A percentile compares a stretch with the other conserved stretches of the same genome.
phyloP scores from a whole-genome alignment of 2,113 vertebrate species.

The Columba livia region DNA sequence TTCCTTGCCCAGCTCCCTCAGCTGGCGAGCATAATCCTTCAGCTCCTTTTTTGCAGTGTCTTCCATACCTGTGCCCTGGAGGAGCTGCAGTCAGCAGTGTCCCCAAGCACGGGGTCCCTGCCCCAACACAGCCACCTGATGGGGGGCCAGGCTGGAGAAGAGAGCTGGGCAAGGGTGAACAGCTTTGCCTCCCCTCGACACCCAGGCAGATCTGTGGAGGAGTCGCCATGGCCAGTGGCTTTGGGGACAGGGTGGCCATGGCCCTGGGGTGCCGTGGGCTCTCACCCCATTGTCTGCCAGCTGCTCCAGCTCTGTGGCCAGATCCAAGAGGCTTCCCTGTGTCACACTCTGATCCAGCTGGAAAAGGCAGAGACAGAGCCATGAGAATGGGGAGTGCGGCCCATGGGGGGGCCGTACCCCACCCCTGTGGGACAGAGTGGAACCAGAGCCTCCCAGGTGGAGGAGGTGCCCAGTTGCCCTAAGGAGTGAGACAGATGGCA shows the following conservation, averaged over 20 bases:
- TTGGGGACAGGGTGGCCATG: background rate
- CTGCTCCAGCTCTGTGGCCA: conserved; percentile 25
- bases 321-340: background rate
- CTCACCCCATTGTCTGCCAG: conserved; percentile 3
- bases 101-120: background rate
- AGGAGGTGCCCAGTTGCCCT: background rate
- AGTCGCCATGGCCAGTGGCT: background rate
- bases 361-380: background rate
- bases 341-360: background rate
- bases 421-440: background rate
- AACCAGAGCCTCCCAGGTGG: background rate
- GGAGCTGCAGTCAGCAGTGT: background rate
- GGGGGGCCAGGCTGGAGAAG: background rate
- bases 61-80: accelerated
- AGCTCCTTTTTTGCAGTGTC: background rate
- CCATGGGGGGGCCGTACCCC: accelerated
- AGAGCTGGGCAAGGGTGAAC: background rate
- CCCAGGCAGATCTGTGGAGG: background rate
- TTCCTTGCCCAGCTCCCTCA: conserved; percentile 70
- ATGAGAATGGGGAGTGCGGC: background rate
- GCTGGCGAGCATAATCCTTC: background rate
- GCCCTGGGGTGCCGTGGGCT: background rate
- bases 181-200: background rate
- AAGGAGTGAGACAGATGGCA: background rate
- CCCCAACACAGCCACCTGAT: background rate